Conservation (phyloP, 2,888 invertebrate species). For the Ennomos quercinarius region DNA sequence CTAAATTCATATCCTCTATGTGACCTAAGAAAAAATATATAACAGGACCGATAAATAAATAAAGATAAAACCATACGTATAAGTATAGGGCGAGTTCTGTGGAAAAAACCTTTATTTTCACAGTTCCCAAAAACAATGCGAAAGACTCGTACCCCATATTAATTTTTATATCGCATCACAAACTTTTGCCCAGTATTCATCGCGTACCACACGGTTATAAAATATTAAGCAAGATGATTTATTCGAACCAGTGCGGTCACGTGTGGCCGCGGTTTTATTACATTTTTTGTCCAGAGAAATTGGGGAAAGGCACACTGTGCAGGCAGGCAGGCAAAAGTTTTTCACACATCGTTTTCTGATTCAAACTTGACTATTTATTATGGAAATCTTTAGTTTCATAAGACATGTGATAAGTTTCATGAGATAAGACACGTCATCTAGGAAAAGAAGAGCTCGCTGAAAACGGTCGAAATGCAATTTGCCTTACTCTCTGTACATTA, state of each 20-base stretch:
- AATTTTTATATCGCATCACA: slow-evolving; percentile 71
- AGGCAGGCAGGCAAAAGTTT: slow-evolving; percentile 33
- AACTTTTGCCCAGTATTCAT: slow-evolving; percentile 61
- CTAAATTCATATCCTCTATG: too few species aligned
- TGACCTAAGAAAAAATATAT: too few species aligned
- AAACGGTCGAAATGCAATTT: too few species aligned
- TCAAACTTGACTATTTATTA: background rate
- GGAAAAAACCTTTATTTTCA: slow-evolving; percentile 1
- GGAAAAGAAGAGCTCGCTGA: too few species aligned
- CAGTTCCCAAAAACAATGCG: slow-evolving; percentile 25
- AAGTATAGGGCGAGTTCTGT: too few species aligned
- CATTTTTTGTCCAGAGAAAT: slow-evolving; percentile 64
- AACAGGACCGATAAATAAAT: background rate
- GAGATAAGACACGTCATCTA: too few species aligned
- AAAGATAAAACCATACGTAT: background rate
- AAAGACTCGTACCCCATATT: slow-evolving; percentile 57
- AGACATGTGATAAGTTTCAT: too few species aligned
- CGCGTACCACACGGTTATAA: slow-evolving; percentile 58
- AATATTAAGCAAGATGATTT: slow-evolving; percentile 75
- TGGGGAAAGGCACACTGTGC: slow-evolving; percentile 47
- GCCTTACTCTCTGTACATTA: too few species aligned
- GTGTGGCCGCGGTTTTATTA: slow-evolving; percentile 76
- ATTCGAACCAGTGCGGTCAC: slow-evolving; percentile 64
- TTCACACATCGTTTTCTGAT: slow-evolving; percentile 7
- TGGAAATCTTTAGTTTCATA: too few species aligned